Percentiles rank a stretch among this genome's conserved stretches.
Conservation (phyloP, 2,113 vertebrate species). For the Ciconia maguari region DNA sequence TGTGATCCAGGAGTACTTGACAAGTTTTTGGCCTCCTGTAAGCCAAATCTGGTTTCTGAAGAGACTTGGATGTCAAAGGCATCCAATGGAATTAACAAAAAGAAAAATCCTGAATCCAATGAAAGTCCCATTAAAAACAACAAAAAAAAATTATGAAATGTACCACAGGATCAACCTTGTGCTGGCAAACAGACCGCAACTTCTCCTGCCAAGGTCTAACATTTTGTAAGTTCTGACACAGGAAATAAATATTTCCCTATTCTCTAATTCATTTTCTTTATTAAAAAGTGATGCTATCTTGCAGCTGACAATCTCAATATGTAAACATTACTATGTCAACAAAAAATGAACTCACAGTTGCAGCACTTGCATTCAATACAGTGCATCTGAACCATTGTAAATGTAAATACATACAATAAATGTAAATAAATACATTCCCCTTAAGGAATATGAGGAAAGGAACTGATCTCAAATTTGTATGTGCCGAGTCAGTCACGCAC, state of each 20-base stretch:
- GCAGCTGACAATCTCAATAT: background rate
- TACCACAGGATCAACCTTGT: background rate
- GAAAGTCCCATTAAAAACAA: background rate
- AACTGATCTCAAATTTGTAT: background rate
- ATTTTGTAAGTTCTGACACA: background rate
- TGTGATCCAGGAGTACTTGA: background rate
- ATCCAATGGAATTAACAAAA: background rate
- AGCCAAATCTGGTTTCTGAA: background rate
- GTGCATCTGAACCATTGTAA: background rate
- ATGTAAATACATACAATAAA: background rate
- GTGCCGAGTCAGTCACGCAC: background rate
- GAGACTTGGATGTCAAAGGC: background rate
- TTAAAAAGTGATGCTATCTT: background rate
- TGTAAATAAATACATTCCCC: background rate
- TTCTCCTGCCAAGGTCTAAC: background rate
- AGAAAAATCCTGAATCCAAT: background rate
- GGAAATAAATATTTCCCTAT: background rate
- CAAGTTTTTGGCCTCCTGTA: background rate
- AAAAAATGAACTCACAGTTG: background rate
- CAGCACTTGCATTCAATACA: background rate
- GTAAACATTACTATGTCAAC: background rate
- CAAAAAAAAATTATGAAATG: background rate
- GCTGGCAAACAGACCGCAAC: background rate
- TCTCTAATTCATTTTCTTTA: background rate
- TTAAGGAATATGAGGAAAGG: background rate